Percentiles rank a stretch among this genome's conserved stretches.
Evolutionary conservation across 2,888 invertebrate genomes (phyloP).

Genomic region (Tillus elongatus): DNA sequence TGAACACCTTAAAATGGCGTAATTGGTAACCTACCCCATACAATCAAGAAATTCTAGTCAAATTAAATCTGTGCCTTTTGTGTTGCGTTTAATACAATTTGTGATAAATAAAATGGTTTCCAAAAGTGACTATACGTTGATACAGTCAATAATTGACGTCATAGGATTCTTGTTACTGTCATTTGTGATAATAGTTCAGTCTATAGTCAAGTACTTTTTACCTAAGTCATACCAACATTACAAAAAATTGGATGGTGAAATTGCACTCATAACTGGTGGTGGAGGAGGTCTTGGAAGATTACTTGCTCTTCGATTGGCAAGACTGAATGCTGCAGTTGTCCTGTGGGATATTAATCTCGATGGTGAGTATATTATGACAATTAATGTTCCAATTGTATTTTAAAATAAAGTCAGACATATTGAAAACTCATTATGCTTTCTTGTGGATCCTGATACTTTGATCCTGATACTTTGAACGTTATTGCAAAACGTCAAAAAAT

Average conservation of each 20-base stretch:
- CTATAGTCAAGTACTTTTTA: constrained; percentile 41
- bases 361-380: constrained; percentile 62
- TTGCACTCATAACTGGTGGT: constrained; percentile 82
- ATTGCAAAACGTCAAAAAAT: too few species aligned
- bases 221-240: constrained; percentile 53
- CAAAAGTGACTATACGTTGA: constrained; percentile 39
- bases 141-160: constrained; percentile 50
- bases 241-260: constrained; percentile 64
- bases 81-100: too few species aligned
- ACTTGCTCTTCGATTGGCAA: constrained; percentile 63
- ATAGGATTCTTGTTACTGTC: constrained; percentile 34
- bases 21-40: too few species aligned
- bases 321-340: constrained; percentile 69
- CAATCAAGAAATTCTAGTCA: too few species aligned
- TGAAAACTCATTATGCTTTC: too few species aligned
- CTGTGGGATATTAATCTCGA: constrained; percentile 84
- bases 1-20: too few species aligned
- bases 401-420: too few species aligned
- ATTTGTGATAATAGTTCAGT: constrained; percentile 44
- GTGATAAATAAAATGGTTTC: constrained; percentile 20
- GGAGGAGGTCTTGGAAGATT: constrained; percentile 79
- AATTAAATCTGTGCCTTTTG: constrained; percentile 6
- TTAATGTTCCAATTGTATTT: too few species aligned
- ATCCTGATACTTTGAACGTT: too few species aligned
- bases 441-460: too few species aligned